phyloP scores from a whole-genome alignment of 2,797 vertebrate species.

The Harpagifer antarcticus region DNA sequence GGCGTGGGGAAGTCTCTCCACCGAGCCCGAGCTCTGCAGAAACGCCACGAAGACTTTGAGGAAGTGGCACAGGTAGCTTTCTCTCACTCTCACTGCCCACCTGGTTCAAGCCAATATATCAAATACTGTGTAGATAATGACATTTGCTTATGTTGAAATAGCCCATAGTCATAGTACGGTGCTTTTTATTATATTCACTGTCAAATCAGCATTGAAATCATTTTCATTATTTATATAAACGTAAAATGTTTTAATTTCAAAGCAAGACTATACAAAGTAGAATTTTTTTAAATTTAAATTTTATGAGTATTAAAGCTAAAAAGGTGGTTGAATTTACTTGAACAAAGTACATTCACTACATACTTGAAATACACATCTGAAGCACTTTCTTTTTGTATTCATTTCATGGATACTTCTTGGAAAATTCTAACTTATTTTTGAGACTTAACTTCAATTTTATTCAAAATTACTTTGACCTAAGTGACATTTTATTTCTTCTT shows the following conservation, averaged over 20 bases:
- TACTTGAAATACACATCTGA: no score
- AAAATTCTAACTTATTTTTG: no score
- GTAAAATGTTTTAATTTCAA: background rate
- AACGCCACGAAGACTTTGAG: conserved; percentile 97
- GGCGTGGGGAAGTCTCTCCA: conserved; percentile 97
- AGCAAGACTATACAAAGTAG: background rate
- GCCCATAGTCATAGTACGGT: background rate
- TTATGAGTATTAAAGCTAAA: no score
- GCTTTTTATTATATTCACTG: background rate
- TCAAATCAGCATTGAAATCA: background rate
- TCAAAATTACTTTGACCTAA: no score
- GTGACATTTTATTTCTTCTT: no score
- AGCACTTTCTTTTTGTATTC: background rate
- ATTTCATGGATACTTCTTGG: background rate
- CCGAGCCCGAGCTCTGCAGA: conserved; percentile 94
- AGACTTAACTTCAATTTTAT: no score
- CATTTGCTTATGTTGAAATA: background rate
- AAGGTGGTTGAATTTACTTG: no score
- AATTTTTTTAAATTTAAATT: no score
- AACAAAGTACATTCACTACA: no score
- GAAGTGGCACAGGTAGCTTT: conserved; percentile 95
- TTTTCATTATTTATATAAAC: background rate
- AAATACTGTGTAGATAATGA: no score
- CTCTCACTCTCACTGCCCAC: background rate
- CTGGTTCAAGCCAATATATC: background rate